Evolutionary conservation across 2,888 invertebrate genomes (phyloP).

Genomic region (Harmothoe impar): DNA sequence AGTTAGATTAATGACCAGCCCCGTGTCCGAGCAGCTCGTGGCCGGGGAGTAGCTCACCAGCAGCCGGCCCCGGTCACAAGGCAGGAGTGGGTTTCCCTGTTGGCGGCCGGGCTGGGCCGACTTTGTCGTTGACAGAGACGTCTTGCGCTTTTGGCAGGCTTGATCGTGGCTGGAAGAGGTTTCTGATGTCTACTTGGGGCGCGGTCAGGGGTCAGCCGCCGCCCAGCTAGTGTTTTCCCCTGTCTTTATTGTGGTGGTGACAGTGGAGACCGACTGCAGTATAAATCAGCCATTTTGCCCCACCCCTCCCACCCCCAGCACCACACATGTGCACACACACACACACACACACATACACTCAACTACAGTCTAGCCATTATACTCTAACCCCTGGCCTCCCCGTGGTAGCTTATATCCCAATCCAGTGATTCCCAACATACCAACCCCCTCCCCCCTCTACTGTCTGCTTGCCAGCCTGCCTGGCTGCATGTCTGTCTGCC

Average conservation of each 20-base stretch:
- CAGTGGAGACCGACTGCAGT: neutral
- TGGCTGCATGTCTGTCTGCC: too few species aligned
- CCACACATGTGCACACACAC: neutral
- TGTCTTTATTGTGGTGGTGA: conserved; percentile 43
- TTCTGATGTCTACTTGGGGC: conserved; percentile 25
- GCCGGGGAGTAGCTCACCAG: neutral
- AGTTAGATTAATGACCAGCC: neutral
- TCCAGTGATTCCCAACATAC: too few species aligned
- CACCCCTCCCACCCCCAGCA: neutral
- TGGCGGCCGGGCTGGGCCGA: neutral
- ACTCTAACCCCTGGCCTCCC: neutral
- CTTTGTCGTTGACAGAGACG: conserved; percentile 4
- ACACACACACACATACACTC: neutral
- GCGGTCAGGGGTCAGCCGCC: neutral
- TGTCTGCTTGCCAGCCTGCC: too few species aligned
- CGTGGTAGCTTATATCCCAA: neutral
- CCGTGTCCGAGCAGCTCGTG: conserved; percentile 10
- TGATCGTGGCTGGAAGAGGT: conserved; percentile 2
- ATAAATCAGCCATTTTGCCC: conserved; percentile 46
- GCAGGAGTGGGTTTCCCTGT: conserved; percentile 46
- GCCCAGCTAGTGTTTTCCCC: conserved; percentile 43
- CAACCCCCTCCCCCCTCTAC: neutral
- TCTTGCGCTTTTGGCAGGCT: conserved; percentile 41
- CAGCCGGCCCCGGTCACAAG: neutral
- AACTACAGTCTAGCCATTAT: neutral